Percentiles rank a stretch among this genome's conserved stretches.
These are phyloP conservation scores for Labeo rohita DNA, from an alignment of 2,113 vertebrate genomes.

Conservation along the genomic window DNA sequence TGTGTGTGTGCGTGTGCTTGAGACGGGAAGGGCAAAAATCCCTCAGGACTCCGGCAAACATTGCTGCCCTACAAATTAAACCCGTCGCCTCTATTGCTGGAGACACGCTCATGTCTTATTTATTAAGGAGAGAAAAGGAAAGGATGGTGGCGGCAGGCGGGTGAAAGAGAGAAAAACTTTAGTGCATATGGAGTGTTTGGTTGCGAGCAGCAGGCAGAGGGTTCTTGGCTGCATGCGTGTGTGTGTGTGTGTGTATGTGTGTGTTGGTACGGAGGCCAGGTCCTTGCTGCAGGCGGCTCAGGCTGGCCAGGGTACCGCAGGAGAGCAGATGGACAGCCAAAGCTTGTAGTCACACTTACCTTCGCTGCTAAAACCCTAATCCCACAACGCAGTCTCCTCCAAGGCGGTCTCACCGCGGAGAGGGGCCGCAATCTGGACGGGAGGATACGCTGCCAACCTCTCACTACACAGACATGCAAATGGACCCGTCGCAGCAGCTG, in stretches of 20 bases:
- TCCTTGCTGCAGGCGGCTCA: conserved; percentile 99
- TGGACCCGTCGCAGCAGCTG: conserved; percentile 98
- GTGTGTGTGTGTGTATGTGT: conserved; percentile 59
- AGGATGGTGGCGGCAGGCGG: conserved; percentile 52
- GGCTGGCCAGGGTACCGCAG: conserved; percentile 99
- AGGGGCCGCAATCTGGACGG: conserved; percentile 99
- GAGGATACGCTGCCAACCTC: conserved; percentile 93
- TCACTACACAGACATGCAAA: conserved; percentile 99
- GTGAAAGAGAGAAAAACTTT: conserved; percentile 86
- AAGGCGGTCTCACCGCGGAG: conserved; percentile 99
- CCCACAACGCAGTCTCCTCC: conserved; percentile 99
- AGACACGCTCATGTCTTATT: conserved; percentile 47
- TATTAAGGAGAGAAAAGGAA: conserved; percentile 31
- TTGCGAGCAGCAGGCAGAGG: conserved; percentile 99
- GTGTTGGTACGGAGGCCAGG: conserved; percentile 94
- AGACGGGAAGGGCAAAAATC: background rate
- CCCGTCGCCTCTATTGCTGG: conserved; percentile 13
- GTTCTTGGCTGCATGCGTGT: conserved; percentile 82
- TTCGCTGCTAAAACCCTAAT: conserved; percentile 99
- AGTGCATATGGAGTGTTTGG: conserved; percentile 99
- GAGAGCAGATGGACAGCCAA: conserved; percentile 99
- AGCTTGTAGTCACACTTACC: conserved; percentile 99
- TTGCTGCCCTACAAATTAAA: conserved; percentile 56
- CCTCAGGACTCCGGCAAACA: conserved; percentile 13
- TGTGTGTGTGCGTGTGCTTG: conserved; percentile 12